Base-by-base conservation (phyloP, 2,113 vertebrate species). In the Anolis sagrei region DNA sequence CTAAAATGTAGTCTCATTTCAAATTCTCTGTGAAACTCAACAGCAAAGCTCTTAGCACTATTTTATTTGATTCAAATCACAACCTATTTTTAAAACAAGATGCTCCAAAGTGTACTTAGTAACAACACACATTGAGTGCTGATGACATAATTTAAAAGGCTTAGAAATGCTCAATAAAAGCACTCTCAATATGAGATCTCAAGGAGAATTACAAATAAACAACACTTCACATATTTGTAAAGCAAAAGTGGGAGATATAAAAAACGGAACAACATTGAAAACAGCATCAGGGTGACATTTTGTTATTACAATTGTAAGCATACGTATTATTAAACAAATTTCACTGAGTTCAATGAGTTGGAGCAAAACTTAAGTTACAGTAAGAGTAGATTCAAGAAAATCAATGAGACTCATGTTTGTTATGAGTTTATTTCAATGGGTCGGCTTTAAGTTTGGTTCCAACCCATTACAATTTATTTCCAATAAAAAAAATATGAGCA, bases 21-120 rank as follows among this genome's bases (percentile, higher is more conserved):
- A 51, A 77, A 81, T 51, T 81, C 58, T 76, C 61, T 54, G 44
- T 81, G 19, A 77, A 62, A 79, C 6, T 23, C n/a, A 72, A 68
- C 2, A 36, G 29, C 29, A 77, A 36, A 82, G 32, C n/a, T 72
- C 68, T 13, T 58, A 88, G 69, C 84, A 77, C 69, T 18, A n/a
- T 70, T 61, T 13, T 80, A 49, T 51, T 88, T 2, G 29, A 86
- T 82, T 76, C 82, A 88, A 62, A 89, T 82, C 4, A 39, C 8
- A 58, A 23, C 44, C 76, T 85, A 34, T 86, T 87, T 77, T 70
- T 0, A 48, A 79, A 72, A 85, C 39, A 82, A 74, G 34, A 32
- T 90, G 27, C 1, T 16, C 36, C 54, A 70, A 29, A 58, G 7
- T 64, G 70, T 68, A 81, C 79, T 87, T 78, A 84, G 27, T 73